Evolutionary conservation across 2,888 invertebrate genomes (phyloP).

Genomic region (Melanostoma scalare): DNA sequence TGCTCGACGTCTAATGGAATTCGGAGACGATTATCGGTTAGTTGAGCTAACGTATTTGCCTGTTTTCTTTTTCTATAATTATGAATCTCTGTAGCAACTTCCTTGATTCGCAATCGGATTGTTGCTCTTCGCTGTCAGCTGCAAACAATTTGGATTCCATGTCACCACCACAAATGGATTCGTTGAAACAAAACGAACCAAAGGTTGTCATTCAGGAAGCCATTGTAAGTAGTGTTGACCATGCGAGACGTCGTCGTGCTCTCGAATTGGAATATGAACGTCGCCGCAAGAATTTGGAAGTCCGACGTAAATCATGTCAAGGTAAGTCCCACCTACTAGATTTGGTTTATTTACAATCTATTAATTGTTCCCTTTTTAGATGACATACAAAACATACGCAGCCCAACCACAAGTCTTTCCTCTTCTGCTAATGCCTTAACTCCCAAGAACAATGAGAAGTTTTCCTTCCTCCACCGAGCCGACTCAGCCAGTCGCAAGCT

Average conservation of each 20-base stretch:
- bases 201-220: slow-evolving; percentile 80
- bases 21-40: slow-evolving; percentile 93
- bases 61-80: slow-evolving; percentile 1
- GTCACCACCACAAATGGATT: slow-evolving; percentile 83
- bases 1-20: slow-evolving; percentile 90
- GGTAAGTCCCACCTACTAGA: slow-evolving; percentile 74
- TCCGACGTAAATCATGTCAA: slow-evolving; percentile 81
- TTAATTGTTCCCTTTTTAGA: slow-evolving; percentile 26
- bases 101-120: slow-evolving; percentile 94
- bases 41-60: slow-evolving; percentile 49
- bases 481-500: slow-evolving; percentile 79
- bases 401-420: slow-evolving; percentile 76
- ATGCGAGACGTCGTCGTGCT: slow-evolving; percentile 81
- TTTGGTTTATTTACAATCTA: background rate
- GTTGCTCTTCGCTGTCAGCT: slow-evolving; percentile 90
- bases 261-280: slow-evolving; percentile 81
- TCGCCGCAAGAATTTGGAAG: slow-evolving; percentile 80
- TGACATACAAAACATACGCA: slow-evolving; percentile 75
- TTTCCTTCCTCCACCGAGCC: slow-evolving; percentile 58
- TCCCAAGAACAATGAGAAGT: slow-evolving; percentile 77
- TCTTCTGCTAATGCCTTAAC: slow-evolving; percentile 80
- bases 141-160: slow-evolving; percentile 83
- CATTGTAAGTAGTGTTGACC: slow-evolving; percentile 80
- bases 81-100: slow-evolving; percentile 83
- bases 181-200: slow-evolving; percentile 79